phyloP scores from a whole-genome alignment of 92 coral and sea anemone genomes.

The Muricea muricata region DNA sequence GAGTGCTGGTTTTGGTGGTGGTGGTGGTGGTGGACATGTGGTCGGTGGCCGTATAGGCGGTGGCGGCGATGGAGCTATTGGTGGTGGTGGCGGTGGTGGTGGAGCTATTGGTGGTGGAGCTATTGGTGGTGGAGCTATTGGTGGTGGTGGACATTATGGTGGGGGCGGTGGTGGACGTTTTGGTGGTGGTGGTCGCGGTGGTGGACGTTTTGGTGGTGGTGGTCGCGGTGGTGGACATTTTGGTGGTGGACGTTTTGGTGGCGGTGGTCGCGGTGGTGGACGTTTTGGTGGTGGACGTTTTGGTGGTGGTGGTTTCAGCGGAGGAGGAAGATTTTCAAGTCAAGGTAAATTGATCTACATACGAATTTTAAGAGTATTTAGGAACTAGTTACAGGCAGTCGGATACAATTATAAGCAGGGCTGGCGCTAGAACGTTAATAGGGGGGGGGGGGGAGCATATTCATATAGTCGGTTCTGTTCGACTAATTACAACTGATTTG shows the following conservation, averaged over 20 bases:
- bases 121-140: background rate
- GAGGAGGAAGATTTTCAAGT: background rate
- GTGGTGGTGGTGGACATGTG: background rate
- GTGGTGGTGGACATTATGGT: background rate
- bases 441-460: no score
- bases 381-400: no score
- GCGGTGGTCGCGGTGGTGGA: background rate
- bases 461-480: no score
- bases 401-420: no score
- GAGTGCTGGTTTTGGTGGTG: background rate
- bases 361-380: no score
- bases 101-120: background rate
- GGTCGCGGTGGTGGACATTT: background rate
- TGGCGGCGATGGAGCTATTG: background rate
- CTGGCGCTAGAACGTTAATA: no score
- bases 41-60: no score
- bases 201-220: constrained; percentile 12
- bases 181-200: background rate
- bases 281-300: background rate
- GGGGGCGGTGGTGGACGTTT: background rate
- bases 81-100: background rate
- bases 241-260: constrained; percentile 5
- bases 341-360: constrained; percentile 10
- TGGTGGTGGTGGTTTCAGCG: constrained; percentile 9
- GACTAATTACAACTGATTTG: no score